Conservation (phyloP, 1,140 invertebrate genomes). For the Leucophenga varia region DNA sequence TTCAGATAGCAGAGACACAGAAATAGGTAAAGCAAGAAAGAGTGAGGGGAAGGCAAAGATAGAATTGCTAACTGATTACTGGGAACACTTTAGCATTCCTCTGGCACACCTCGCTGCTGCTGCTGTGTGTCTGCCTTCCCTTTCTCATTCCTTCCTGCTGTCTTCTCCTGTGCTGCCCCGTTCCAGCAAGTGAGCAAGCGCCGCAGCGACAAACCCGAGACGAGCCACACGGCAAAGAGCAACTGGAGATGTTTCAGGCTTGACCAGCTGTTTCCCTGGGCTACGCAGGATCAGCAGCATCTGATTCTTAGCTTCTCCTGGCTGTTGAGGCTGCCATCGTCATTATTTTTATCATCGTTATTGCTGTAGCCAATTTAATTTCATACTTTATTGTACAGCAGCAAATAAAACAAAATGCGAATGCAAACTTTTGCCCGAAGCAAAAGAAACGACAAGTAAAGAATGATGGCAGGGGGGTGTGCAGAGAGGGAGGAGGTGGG, state of each 20-base stretch:
- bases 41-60: no score
- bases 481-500: neutral
- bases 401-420: slow-evolving; percentile 10
- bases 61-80: no score
- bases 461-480: slow-evolving; percentile 2
- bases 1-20: neutral
- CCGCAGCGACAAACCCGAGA: no score
- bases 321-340: slow-evolving; percentile 33
- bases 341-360: slow-evolving; percentile 31
- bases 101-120: no score
- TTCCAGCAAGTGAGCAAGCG: no score
- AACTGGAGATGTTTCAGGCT: slow-evolving; percentile 1
- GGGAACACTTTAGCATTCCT: no score
- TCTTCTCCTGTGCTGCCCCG: no score
- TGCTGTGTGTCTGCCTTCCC: no score
- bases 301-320: slow-evolving; percentile 14
- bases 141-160: no score
- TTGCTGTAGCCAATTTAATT: slow-evolving; percentile 43
- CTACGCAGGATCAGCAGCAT: slow-evolving; percentile 5
- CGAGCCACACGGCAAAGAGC: no score
- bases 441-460: neutral
- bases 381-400: slow-evolving; percentile 19
- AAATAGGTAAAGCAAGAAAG: neutral
- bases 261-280: slow-evolving; percentile 7
- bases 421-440: neutral